phyloP scores from a whole-genome alignment of 2,888 invertebrate genomes.

The Melipona beecheii region DNA sequence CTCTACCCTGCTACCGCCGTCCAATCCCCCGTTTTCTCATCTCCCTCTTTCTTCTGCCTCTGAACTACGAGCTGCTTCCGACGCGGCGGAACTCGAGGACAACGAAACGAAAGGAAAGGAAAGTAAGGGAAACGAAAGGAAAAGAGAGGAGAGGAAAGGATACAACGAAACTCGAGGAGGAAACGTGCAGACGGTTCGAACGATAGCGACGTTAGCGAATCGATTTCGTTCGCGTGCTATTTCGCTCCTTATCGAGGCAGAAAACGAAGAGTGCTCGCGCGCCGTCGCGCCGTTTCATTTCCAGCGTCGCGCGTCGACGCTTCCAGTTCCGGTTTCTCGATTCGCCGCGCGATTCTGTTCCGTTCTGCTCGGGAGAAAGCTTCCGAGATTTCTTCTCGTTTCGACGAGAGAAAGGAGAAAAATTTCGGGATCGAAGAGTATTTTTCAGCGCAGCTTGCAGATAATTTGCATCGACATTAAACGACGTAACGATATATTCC shows the following conservation, averaged over 20 bases:
- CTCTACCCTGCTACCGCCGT: slow-evolving; percentile 41
- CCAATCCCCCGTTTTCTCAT: neutral
- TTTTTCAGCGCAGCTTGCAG: too few species aligned
- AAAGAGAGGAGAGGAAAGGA: neutral
- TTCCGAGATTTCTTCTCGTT: neutral
- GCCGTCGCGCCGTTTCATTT: neutral
- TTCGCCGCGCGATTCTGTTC: neutral
- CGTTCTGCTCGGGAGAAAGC: neutral
- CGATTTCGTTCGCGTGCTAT: slow-evolving; percentile 62
- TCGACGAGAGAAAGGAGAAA: neutral
- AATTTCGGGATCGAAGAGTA: too few species aligned
- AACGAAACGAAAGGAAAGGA: slow-evolving; percentile 7
- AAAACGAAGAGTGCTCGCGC: slow-evolving; percentile 24
- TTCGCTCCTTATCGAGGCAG: slow-evolving; percentile 48
- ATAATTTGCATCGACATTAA: too few species aligned
- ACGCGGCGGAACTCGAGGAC: slow-evolving; percentile 13
- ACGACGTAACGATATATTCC: too few species aligned
- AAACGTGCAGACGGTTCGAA: slow-evolving; percentile 26
- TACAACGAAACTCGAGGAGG: neutral
- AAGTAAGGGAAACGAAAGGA: neutral
- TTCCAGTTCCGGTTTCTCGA: slow-evolving; percentile 3
- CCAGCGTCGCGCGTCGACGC: neutral
- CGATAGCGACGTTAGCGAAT: slow-evolving; percentile 60
- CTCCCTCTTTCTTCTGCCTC: slow-evolving; percentile 25
- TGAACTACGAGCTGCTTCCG: slow-evolving; percentile 49